Evolutionary conservation across 2,888 invertebrate genomes (phyloP), one percentile per base, ranked within the genome.

Genomic region (Baronia brevicornis): DNA sequence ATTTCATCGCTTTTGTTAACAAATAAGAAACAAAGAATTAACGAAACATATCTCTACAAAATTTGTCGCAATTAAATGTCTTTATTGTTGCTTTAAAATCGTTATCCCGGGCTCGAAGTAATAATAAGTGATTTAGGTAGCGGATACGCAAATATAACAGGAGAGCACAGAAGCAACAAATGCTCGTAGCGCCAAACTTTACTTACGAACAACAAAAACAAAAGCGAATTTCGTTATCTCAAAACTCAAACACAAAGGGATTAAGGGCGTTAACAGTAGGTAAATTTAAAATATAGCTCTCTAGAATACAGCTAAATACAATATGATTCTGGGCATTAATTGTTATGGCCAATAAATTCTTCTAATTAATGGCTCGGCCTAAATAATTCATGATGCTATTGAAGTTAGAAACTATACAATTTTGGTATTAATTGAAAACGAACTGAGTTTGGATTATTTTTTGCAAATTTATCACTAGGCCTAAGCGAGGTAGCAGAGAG

Each of bases 381-480:
- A 60, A 69, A 72, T 71, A 70, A 70, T 69, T 75, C 67, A 70
- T 63, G 61, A 11, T 7, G 7, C 25, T 20, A 21, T 15, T 7
- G 52, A 57, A 63, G 65, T 63, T 67, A 65, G 51, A 63, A 64
- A 72, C 65, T 64, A 63, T 60, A 57, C 69, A 71, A 63, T 72
- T 63, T 48, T 63, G n/a, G 61, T 61, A 70, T 63, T 73, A 77
- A 78, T 78, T 79, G 75, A 75, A 79, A 77, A 69, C 61, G 64
- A 69, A 59, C 59, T 43, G 69, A 72, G 71, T 77, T 77, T 48
- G 60, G 68, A 56, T 68, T 68, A 70, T 73, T 79, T 75, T 74
- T 77, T 68, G 63, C 60, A 54, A 69, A 75, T 73, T 75, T 75
- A 79, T 77, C 71, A 70, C 72, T 59, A 52, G 55, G 56, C 58